A percentile compares a stretch with the other conserved stretches of the same genome.
These are phyloP conservation scores for Callaeas wilsoni DNA, from an alignment of 2,113 vertebrate species.

Conservation along the genomic window DNA sequence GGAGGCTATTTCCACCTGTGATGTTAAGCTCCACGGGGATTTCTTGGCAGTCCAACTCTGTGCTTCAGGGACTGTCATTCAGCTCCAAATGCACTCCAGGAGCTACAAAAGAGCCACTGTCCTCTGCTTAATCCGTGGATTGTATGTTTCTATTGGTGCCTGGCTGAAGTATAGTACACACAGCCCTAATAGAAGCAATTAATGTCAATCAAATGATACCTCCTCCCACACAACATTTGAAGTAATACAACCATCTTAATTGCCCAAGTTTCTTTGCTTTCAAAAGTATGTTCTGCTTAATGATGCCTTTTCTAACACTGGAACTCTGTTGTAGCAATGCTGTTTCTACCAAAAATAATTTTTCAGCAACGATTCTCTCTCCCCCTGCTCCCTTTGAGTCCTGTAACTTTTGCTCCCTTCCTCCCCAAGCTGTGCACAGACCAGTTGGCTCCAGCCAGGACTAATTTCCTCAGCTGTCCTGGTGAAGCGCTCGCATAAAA, in stretches of 20 bases:
- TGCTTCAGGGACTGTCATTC: constrained; percentile 24
- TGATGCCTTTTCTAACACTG: constrained; percentile 16
- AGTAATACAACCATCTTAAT: constrained; percentile 13
- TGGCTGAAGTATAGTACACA: constrained; percentile 24
- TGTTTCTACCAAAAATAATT: neutral
- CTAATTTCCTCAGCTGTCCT: constrained; percentile 23
- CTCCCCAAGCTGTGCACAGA: neutral
- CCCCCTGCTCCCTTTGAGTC: neutral
- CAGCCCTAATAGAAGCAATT: constrained; percentile 52
- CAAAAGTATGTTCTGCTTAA: neutral
- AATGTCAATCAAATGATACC: constrained; percentile 57
- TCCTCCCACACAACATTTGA: constrained; percentile 21
- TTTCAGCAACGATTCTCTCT: neutral
- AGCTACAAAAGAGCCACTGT: constrained; percentile 59
- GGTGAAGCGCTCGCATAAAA: neutral
- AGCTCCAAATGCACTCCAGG: neutral
- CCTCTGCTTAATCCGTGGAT: constrained; percentile 23
- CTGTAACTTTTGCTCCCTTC: constrained; percentile 17
- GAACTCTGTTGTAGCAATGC: constrained; percentile 17
- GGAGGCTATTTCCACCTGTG: constrained; percentile 43
- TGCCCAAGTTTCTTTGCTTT: neutral
- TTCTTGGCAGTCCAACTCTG: neutral
- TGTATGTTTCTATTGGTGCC: constrained; percentile 21
- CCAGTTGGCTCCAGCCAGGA: constrained; percentile 6
- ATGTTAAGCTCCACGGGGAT: constrained; percentile 35